These are phyloP conservation scores for Centropus bengalensis DNA, from an alignment of 2,113 vertebrate genomes.

Conservation along the genomic window DNA sequence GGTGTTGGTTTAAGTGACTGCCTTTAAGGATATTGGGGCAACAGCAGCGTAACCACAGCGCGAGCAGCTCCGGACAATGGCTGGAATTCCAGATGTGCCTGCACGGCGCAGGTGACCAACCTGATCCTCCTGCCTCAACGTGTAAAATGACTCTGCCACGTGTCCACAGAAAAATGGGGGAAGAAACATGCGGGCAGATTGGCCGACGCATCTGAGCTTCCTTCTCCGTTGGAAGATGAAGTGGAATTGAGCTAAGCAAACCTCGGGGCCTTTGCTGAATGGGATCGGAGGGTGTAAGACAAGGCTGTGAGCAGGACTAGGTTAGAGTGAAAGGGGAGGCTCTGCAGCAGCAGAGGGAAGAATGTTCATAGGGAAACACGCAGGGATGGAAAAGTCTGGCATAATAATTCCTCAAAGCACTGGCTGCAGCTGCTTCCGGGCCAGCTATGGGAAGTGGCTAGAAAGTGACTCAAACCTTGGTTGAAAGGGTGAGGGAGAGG, in stretches of 20 bases:
- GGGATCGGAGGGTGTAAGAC: fast-evolving
- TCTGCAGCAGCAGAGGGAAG: not conserved
- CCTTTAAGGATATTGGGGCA: not conserved
- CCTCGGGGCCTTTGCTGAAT: not conserved
- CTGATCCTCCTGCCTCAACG: not conserved
- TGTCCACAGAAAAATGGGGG: not conserved
- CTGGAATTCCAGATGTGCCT: not conserved
- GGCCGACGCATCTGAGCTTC: not conserved
- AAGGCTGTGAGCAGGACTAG: not conserved
- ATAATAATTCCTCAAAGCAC: not conserved
- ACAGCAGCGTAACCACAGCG: not conserved
- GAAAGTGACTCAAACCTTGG: not conserved
- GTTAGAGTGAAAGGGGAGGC: fast-evolving
- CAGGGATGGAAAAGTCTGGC: not conserved
- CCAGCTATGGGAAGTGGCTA: not conserved
- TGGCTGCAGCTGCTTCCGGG: not conserved
- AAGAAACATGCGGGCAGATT: not conserved
- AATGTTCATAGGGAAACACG: not conserved
- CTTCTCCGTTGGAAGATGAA: not conserved
- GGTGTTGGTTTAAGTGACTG: not conserved
- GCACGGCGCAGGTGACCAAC: fast-evolving
- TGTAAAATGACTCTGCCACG: not conserved
- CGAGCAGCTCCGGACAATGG: not conserved
- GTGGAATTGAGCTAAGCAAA: not conserved
- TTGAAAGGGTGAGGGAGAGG: not conserved